Evolutionary conservation across 2,797 vertebrate genomes (phyloP).

Genomic region (Anas georgica): DNA sequence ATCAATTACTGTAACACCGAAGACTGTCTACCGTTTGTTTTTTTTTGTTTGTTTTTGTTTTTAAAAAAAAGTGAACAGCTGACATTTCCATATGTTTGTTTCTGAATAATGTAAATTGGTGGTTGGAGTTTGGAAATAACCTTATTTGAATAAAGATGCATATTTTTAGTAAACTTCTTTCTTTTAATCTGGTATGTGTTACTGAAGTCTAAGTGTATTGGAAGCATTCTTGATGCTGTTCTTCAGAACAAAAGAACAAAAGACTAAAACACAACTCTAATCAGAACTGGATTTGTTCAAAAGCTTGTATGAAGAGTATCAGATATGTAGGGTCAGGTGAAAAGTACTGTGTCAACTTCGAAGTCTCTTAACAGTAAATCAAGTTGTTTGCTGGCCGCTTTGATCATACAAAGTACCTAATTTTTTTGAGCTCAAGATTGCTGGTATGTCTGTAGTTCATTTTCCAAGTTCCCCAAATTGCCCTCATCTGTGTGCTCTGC

Average conservation of each 20-base stretch:
- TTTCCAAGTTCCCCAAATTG: neutral
- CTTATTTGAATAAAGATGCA: constrained; percentile 79
- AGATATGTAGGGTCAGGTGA: neutral
- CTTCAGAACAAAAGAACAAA: neutral
- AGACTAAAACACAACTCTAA: no score
- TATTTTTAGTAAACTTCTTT: constrained; percentile 77
- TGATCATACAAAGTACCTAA: neutral
- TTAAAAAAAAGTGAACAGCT: constrained; percentile 21
- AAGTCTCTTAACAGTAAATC: neutral
- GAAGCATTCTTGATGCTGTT: neutral
- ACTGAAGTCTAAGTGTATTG: neutral
- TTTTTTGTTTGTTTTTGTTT: neutral
- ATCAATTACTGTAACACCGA: constrained; percentile 45
- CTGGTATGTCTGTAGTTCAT: neutral
- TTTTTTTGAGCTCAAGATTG: neutral
- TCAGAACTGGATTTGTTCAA: neutral
- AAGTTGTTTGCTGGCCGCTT: neutral
- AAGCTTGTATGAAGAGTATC: neutral
- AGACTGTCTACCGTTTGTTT: constrained; percentile 9
- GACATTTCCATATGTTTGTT: constrained; percentile 58
- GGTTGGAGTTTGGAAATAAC: constrained; percentile 65
- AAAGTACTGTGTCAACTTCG: neutral
- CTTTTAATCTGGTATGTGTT: neutral
- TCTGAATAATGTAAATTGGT: constrained; percentile 70
- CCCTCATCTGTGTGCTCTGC: neutral